A percentile compares a stretch with the other conserved stretches of the same genome.
Evolutionary conservation across 2,888 invertebrate genomes (phyloP).

Genomic region (Chymomyza amoena): DNA sequence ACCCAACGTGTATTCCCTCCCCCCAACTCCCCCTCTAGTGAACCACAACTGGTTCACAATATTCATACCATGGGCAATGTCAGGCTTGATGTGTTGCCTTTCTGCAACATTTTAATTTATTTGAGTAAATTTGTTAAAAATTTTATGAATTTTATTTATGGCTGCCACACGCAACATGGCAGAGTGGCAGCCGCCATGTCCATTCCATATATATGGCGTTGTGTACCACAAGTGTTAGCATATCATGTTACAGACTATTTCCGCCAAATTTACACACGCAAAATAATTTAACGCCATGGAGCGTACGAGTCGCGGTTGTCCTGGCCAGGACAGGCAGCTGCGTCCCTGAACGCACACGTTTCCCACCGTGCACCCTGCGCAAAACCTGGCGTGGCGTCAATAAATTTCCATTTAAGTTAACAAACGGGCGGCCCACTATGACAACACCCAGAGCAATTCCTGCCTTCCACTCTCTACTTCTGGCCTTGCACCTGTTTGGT

Average conservation of each 20-base stretch:
- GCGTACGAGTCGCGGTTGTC: slow-evolving; percentile 11
- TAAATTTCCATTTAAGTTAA: slow-evolving; percentile 69
- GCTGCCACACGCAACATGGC: slow-evolving; percentile 37
- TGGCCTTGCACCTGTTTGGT: not conserved
- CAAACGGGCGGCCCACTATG: slow-evolving; percentile 5
- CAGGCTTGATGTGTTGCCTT: not conserved
- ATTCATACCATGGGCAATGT: not conserved
- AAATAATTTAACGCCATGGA: slow-evolving; percentile 63
- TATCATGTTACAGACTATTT: slow-evolving; percentile 74
- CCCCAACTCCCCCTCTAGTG: not conserved
- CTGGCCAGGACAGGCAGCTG: slow-evolving; percentile 42
- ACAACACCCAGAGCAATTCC: not conserved
- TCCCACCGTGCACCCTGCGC: slow-evolving; percentile 4
- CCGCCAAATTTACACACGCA: slow-evolving; percentile 74
- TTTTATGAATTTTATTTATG: slow-evolving; percentile 67
- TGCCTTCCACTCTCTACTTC: not conserved
- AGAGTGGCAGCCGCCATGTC: slow-evolving; percentile 9
- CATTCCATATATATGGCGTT: not conserved
- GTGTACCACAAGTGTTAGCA: slow-evolving; percentile 65
- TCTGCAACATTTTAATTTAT: slow-evolving; percentile 63
- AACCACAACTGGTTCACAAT: not conserved
- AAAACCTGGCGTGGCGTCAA: slow-evolving; percentile 54
- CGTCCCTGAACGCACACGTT: slow-evolving; percentile 30
- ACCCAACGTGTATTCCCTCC: not conserved
- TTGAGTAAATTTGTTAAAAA: slow-evolving; percentile 71